Conservation (phyloP, 2,113 vertebrate species). For the Glaucomys volans region DNA sequence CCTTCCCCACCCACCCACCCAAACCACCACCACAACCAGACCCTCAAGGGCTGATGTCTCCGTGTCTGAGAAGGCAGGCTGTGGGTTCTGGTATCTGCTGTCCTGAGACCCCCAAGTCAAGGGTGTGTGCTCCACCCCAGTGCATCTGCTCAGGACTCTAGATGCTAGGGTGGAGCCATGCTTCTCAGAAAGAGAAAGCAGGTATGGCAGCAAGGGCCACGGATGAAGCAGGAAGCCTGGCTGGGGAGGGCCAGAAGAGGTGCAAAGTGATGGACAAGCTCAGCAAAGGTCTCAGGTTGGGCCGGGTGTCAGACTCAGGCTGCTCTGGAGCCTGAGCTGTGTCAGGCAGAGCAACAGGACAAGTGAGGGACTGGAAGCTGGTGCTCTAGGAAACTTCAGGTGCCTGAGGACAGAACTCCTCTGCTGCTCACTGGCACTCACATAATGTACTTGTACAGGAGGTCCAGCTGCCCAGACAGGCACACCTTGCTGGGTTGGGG, state of each 20-base stretch:
- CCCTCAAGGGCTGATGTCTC: neutral
- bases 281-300: neutral
- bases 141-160: neutral
- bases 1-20: too few species aligned
- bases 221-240: slow-evolving; percentile 67
- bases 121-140: neutral
- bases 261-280: too few species aligned
- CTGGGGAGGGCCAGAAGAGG: too few species aligned
- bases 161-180: neutral
- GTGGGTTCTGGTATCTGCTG: too few species aligned
- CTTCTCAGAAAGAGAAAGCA: slow-evolving; percentile 68
- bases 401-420: neutral
- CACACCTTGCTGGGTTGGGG: neutral
- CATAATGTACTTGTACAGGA: rapidly evolving
- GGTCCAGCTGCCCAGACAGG: too few species aligned
- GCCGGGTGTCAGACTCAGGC: neutral
- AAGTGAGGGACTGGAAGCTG: neutral
- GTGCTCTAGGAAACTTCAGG: neutral
- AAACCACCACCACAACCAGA: neutral
- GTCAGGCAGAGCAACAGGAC: neutral
- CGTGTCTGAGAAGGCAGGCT: neutral
- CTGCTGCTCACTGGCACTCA: neutral
- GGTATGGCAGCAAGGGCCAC: neutral
- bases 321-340: neutral
- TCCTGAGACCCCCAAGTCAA: neutral